Percentiles rank a stretch among this genome's conserved stretches.
Conservation (phyloP, 2,113 vertebrate genomes). For the Phoenicopterus ruber region DNA sequence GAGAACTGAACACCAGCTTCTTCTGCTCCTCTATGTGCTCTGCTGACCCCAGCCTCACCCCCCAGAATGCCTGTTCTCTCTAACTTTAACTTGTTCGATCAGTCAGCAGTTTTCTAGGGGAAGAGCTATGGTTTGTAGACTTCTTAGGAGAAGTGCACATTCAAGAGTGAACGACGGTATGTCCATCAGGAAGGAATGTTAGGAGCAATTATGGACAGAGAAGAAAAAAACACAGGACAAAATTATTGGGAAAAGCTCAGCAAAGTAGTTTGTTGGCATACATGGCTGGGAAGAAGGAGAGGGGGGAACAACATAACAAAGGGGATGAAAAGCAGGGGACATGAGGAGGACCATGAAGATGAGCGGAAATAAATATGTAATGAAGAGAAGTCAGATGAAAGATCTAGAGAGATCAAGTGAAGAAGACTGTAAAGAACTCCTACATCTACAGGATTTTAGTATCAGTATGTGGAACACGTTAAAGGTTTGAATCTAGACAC, state of each 20-base stretch:
- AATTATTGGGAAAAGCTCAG: not conserved
- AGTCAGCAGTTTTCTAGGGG: not conserved
- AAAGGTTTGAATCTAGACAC: not conserved
- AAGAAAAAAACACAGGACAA: not conserved
- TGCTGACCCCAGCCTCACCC: not conserved
- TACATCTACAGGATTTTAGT: not conserved
- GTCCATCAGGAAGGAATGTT: not conserved
- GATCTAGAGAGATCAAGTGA: not conserved
- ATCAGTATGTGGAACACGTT: accelerated
- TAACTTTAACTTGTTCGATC: not conserved
- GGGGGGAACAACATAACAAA: no score
- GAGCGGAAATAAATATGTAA: not conserved
- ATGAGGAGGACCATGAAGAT: not conserved
- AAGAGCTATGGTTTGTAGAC: not conserved
- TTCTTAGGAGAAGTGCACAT: not conserved
- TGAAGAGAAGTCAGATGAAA: not conserved
- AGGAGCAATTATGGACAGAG: not conserved
- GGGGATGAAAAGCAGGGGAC: not conserved
- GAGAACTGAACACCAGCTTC: not conserved
- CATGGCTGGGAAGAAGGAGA: not conserved
- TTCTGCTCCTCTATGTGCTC: not conserved
- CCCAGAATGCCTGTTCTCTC: not conserved
- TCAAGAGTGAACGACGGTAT: not conserved
- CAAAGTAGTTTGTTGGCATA: not conserved
- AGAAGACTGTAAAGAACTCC: not conserved